A percentile compares a stretch with the other conserved stretches of the same genome.
Evolutionary conservation across 30 jellyfish, hydroid and myxozoan species (phyloP).

Genomic region (Pseudorhiza aurosa): DNA sequence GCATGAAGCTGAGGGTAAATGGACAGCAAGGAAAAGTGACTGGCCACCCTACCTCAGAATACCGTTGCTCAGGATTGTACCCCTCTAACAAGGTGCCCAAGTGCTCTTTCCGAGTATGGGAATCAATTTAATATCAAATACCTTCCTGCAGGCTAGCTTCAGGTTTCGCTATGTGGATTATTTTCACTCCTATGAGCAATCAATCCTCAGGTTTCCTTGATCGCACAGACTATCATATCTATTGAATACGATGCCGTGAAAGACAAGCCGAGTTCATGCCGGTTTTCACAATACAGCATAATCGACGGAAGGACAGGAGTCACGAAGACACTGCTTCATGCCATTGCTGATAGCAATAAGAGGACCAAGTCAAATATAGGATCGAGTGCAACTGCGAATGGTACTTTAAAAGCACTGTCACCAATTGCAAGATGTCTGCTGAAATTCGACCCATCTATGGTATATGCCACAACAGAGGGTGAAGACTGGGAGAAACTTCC

Average conservation of each 20-base stretch:
- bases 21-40: no score
- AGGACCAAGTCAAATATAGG: not conserved
- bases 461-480: conserved; percentile 52
- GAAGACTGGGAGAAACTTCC: conserved; percentile 47
- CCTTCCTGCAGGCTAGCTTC: no score
- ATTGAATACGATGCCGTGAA: not conserved
- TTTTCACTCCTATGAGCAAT: no score
- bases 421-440: conserved; percentile 27
- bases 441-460: conserved; percentile 7
- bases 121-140: no score
- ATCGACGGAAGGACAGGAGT: conserved; percentile 16
- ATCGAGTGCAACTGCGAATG: not conserved
- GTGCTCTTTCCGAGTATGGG: no score
- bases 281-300: conserved; percentile 21
- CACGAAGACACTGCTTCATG: conserved; percentile 42
- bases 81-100: no score
- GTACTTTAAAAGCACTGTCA: not conserved
- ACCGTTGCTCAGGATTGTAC: no score
- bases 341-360: conserved; percentile 21
- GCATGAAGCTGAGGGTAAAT: no score
- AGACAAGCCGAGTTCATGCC: conserved; percentile 14
- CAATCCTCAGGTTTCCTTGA: conserved; percentile 22
- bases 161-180: no score
- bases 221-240: conserved; percentile 21
- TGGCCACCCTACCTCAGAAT: no score